These are phyloP conservation scores for Pollachius pollachius DNA, from an alignment of 2,113 vertebrate genomes.

Conservation along the genomic window DNA sequence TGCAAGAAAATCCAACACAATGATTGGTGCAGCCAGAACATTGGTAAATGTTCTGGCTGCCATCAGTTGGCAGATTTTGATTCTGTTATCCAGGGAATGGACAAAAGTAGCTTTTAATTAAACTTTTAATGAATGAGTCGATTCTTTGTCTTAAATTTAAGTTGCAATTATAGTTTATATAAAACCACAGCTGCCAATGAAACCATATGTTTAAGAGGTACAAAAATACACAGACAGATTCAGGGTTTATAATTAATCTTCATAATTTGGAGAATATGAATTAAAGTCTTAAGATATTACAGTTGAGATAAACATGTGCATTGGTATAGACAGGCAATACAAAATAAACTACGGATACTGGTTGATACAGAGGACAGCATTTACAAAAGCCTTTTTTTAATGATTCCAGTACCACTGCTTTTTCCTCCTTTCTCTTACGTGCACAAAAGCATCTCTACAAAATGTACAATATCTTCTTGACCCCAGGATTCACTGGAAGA, in stretches of 20 bases:
- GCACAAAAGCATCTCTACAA: conserved; percentile 64
- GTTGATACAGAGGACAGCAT: conserved; percentile 55
- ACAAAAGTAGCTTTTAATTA: too few species aligned
- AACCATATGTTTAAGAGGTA: too few species aligned
- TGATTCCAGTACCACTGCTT: conserved; percentile 71
- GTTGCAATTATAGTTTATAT: too few species aligned
- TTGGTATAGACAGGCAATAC: conserved; percentile 43
- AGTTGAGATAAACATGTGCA: conserved; percentile 58
- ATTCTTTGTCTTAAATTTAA: too few species aligned
- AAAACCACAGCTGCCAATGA: too few species aligned
- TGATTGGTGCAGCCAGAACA: too few species aligned
- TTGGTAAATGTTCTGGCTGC: too few species aligned
- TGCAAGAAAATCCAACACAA: too few species aligned
- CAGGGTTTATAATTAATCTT: conserved; percentile 14
- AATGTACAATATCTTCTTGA: conserved; percentile 67
- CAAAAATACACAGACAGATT: background rate
- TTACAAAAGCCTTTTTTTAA: conserved; percentile 64
- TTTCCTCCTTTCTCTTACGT: conserved; percentile 31
- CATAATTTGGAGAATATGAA: conserved; percentile 32
- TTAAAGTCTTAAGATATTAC: conserved; percentile 50
- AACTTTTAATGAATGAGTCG: too few species aligned
- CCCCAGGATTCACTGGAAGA: conserved; percentile 40
- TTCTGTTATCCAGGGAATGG: too few species aligned
- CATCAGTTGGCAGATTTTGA: too few species aligned
- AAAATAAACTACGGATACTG: conserved; percentile 36